Percentiles rank a stretch among this genome's conserved stretches.
These are phyloP conservation scores for Neogobius melanostomus DNA, from an alignment of 2,113 vertebrate genomes.

Conservation along the genomic window DNA sequence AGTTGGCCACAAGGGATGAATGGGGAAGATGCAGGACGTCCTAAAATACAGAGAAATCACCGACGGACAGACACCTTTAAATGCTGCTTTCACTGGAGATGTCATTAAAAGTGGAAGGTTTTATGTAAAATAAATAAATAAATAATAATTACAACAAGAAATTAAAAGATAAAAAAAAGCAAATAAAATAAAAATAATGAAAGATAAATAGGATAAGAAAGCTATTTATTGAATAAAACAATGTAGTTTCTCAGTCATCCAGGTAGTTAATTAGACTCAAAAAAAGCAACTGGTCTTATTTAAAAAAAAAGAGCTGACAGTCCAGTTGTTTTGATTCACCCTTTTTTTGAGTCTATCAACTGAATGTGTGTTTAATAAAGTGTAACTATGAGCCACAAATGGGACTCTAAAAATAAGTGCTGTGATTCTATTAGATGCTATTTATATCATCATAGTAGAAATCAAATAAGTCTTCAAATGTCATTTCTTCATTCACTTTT, in stretches of 20 bases:
- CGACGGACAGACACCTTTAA: neutral
- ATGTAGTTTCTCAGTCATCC: too few relatives aligned
- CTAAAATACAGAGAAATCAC: constrained; percentile 34
- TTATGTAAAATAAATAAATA: neutral
- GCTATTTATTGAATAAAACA: too few relatives aligned
- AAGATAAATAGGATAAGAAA: too few relatives aligned
- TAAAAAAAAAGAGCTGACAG: too few relatives aligned
- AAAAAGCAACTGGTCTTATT: too few relatives aligned
- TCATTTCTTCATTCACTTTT: neutral
- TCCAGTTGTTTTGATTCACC: too few relatives aligned
- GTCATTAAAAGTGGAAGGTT: neutral
- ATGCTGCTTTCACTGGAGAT: constrained; percentile 24
- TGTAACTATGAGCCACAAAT: neutral
- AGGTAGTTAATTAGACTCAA: too few relatives aligned
- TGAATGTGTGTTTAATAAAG: neutral
- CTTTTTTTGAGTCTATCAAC: too few relatives aligned
- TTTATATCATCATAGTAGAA: constrained; percentile 1
- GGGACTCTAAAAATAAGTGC: neutral
- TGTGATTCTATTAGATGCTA: neutral
- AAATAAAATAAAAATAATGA: neutral
- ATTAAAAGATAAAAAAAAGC: neutral
- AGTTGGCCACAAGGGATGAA: constrained; percentile 55
- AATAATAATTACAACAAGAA: neutral
- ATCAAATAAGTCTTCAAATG: neutral
- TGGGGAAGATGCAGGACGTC: constrained; percentile 27